These are phyloP conservation scores for Clarias pachynema DNA, from an alignment of 2,797 vertebrate species.

Conservation along the genomic window DNA sequence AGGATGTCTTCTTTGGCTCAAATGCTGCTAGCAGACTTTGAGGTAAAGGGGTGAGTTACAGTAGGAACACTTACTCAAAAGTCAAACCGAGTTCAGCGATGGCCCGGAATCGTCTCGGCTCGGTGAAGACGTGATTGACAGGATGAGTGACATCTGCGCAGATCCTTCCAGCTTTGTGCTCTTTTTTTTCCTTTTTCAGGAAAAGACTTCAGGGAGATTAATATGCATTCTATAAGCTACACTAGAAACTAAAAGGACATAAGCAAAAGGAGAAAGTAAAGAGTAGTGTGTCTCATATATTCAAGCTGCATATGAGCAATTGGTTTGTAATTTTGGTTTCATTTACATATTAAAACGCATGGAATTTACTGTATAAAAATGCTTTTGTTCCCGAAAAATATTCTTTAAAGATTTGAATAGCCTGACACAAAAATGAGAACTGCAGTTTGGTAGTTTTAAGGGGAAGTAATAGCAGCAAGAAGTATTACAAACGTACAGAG, in stretches of 20 bases:
- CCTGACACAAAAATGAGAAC: too few relatives aligned
- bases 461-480: too few relatives aligned
- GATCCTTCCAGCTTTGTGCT: background rate
- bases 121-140: background rate
- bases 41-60: background rate
- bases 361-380: background rate
- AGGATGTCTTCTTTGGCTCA: background rate
- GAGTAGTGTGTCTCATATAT: too few relatives aligned
- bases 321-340: background rate
- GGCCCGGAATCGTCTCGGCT: constrained; percentile 3
- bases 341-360: background rate
- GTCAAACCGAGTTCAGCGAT: background rate
- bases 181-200: background rate
- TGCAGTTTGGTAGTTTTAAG: too few relatives aligned
- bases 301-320: background rate
- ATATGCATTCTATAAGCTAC: background rate
- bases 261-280: too few relatives aligned
- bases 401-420: background rate
- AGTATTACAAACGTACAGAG: too few relatives aligned
- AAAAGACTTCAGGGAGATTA: background rate
- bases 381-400: background rate
- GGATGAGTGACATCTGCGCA: background rate
- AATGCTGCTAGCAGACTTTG: background rate
- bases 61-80: background rate
- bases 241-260: background rate